Base-by-base conservation (phyloP, 2,888 invertebrate species). In the Seira ritae region DNA sequence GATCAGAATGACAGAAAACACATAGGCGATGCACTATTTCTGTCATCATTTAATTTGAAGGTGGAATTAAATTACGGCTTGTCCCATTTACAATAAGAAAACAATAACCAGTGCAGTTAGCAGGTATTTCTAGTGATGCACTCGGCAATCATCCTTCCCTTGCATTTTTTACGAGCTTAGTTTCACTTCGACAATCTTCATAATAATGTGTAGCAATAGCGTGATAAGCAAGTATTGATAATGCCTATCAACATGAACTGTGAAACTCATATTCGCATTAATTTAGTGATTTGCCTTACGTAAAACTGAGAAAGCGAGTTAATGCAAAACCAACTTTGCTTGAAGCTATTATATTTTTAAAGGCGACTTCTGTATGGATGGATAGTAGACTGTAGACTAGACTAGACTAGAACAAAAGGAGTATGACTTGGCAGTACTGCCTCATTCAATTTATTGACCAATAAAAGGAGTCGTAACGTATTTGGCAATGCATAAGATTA, bases 401-500 rank as follows among this genome's bases (percentile, higher is more conserved):
- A 55, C 2, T 15, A 8, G 55, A 42, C 42, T n/a, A n/a, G n/a
- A n/a, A n/a, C 31, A 31, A 31, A 31, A 31, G 31, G 31, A 31
- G 31, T 31, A 12, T 17, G 42, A 42, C 42, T 55, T 55, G 55
- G 6, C 55, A 55, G 17, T 8, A 31, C 8, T 8, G 15, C 17
- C 55, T 4, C 31, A 31, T 55, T 17, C 55, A 55, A 8, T 55
- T 55, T 55, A 55, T 55, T 55, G 55, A 17, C 55, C 55, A 55
- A 55, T 55, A 55, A 55, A 55, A 31, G 12, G 55, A 55, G 12
- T 55, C 17, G 55, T 55, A 55, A 55, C 3, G 55, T 55, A 55
- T 55, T 55, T 55, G 55, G 55, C 55, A 55, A 55, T 55, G 17
- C 55, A 55, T 55, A 8, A 55, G 55, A 55, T 55, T 71, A 78